Conservation (phyloP, 2,888 invertebrate species). For the Doris montereyensis region DNA sequence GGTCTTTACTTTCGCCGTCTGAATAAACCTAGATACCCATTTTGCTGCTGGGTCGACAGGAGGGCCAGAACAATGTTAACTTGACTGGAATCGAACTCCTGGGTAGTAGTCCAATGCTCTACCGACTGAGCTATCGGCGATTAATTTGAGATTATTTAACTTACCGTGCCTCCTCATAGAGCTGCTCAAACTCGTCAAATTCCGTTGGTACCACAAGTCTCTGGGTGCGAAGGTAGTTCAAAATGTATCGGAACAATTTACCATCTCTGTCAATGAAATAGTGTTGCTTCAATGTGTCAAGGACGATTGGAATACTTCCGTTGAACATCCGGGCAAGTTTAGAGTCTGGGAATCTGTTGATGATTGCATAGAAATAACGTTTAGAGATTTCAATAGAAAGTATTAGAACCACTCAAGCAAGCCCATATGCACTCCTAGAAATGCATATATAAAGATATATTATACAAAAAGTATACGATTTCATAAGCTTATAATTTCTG, state of each 20-base stretch:
- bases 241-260: constrained; percentile 96
- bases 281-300: constrained; percentile 96
- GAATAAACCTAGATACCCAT: no score
- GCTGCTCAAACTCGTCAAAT: constrained; percentile 88
- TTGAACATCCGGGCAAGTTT: constrained; percentile 93
- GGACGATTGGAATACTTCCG: constrained; percentile 93
- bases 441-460: no score
- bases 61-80: no score
- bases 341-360: constrained; percentile 91
- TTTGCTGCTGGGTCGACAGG: no score
- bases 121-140: no score
- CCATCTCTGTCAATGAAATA: constrained; percentile 99
- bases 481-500: no score
- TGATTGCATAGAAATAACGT: no score
- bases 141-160: not conserved
- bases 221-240: constrained; percentile 95
- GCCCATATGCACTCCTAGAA: not conserved
- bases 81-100: no score
- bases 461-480: no score
- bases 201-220: constrained; percentile 88
- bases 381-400: constrained; percentile 31
- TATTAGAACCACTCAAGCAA: not conserved
- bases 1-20: no score
- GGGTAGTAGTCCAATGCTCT: no score
- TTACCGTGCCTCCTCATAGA: constrained; percentile 89